Conservation (phyloP, 2,888 invertebrate genomes). For the Ophonus ardosiacus region DNA sequence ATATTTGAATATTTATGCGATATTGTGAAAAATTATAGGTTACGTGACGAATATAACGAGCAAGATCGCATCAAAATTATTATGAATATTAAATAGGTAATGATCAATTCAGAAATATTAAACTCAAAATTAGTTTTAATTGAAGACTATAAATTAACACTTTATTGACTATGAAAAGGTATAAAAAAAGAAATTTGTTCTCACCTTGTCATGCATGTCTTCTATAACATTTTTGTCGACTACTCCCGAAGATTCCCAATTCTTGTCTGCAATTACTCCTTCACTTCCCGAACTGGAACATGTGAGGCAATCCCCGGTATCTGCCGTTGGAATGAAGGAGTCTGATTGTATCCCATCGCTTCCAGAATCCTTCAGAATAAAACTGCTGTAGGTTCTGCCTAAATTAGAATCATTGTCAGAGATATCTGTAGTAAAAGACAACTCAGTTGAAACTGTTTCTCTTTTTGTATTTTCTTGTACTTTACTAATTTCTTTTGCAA, state of each 20-base stretch:
- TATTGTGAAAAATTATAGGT: constrained; percentile 42
- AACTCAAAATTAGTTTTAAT: neutral
- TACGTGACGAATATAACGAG: neutral
- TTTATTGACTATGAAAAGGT: neutral
- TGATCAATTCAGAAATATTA: neutral
- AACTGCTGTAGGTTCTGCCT: constrained; percentile 51
- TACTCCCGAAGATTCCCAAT: constrained; percentile 81
- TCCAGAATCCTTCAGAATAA: constrained; percentile 56
- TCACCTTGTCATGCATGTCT: constrained; percentile 85
- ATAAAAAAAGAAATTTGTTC: constrained; percentile 67
- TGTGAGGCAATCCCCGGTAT: constrained; percentile 75
- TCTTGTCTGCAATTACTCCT: constrained; percentile 66
- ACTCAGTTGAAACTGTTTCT: constrained; percentile 11
- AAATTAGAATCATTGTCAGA: constrained; percentile 55
- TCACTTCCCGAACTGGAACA: constrained; percentile 74
- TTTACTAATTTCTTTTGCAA: constrained; percentile 41
- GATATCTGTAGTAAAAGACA: constrained; percentile 53
- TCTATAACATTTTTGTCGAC: constrained; percentile 80
- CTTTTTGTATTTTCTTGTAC: neutral
- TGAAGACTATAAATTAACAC: neutral
- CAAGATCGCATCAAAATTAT: constrained; percentile 20
- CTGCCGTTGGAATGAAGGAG: constrained; percentile 68
- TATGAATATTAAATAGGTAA: constrained; percentile 13
- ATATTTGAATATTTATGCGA: constrained; percentile 45
- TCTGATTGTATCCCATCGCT: constrained; percentile 64